Conservation (phyloP, 2,888 invertebrate species). For the Gortyna flavago region DNA sequence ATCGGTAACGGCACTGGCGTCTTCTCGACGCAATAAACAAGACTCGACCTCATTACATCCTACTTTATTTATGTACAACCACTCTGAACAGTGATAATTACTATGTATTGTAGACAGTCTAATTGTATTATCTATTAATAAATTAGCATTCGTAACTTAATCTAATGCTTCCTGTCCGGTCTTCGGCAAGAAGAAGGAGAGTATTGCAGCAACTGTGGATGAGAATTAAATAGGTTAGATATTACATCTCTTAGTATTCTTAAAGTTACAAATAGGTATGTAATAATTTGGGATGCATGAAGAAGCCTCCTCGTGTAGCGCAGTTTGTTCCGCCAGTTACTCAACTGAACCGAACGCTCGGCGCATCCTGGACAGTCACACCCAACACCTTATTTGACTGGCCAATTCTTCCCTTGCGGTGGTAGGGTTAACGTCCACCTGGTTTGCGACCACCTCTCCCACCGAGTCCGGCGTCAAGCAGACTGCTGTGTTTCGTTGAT, state of each 20-base stretch:
- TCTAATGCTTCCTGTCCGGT: conserved; percentile 93
- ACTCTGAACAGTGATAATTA: conserved; percentile 73
- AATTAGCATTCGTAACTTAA: conserved; percentile 81
- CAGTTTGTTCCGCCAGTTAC: too few relatives aligned
- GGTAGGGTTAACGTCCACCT: too few relatives aligned
- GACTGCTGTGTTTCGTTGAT: too few relatives aligned
- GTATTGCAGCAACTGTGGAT: conserved; percentile 91
- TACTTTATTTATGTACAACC: conserved; percentile 87
- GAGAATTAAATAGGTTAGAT: conserved; percentile 14
- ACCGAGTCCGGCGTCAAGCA: too few relatives aligned
- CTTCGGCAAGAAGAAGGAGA: conserved; percentile 94
- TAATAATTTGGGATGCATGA: too few relatives aligned
- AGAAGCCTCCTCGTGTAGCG: too few relatives aligned
- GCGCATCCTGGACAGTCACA: too few relatives aligned
- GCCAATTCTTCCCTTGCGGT: too few relatives aligned
- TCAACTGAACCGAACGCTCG: too few relatives aligned
- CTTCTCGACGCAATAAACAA: conserved; percentile 68
- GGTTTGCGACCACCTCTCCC: too few relatives aligned
- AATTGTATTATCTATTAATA: conserved; percentile 81
- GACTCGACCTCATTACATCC: conserved; percentile 87
- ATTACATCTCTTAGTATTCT: not conserved
- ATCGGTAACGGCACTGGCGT: conserved; percentile 73
- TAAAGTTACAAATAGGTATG: too few relatives aligned
- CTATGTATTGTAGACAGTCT: conserved; percentile 73
- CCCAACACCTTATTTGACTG: too few relatives aligned